Base-by-base conservation (phyloP, 2,113 vertebrate species). In the Ramphastos sulfuratus region DNA sequence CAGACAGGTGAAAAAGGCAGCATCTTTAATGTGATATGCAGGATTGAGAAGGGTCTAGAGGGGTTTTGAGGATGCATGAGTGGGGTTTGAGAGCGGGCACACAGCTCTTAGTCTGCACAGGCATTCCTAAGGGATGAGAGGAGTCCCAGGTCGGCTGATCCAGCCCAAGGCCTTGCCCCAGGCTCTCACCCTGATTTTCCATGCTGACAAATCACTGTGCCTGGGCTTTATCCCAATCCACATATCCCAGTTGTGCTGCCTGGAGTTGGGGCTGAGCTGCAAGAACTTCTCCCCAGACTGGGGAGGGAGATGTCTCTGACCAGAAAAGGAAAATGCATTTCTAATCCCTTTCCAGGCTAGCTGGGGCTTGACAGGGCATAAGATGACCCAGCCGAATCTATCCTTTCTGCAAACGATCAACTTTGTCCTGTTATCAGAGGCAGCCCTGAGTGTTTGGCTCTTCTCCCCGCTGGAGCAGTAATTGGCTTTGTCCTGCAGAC, bases 161-260 rank as follows among this genome's bases (percentile, higher is more conserved):
- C 50, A 27, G 14, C 56, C 33, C 37, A 10, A 44, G 30, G 44
- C 8, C 9, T 48, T 42, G 11, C 16, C 61, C 23, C 61, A 21
- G 52, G 20, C 7, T 44, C 33, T 50, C 10, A 50, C n/a, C 23
- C 4, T 35, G 21, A 0, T 73, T 90, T 85, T 33, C 54, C 75
- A 3, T 0, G 0, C 4, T 16, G 24, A 24, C 50, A 25, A 13
- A 39, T 58, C 3, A 0, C 54, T 30, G 50, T 7, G 54, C 13
- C 65, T 1, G 0, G 11, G 3, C 14, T 28, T 2, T 66, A 44
- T 61, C 33, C 31, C 48, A 5, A 4, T 3, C 54, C 39, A 0
- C 0, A 16, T 5, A n/a, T 4, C 30, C 15, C 2, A 0, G 9
- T 4, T 0, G 8, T 52, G 50, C 59, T 69, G 64, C 72, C 33